phyloP scores from a whole-genome alignment of 1,140 invertebrate species.

The Rhagoletis pomonella region DNA sequence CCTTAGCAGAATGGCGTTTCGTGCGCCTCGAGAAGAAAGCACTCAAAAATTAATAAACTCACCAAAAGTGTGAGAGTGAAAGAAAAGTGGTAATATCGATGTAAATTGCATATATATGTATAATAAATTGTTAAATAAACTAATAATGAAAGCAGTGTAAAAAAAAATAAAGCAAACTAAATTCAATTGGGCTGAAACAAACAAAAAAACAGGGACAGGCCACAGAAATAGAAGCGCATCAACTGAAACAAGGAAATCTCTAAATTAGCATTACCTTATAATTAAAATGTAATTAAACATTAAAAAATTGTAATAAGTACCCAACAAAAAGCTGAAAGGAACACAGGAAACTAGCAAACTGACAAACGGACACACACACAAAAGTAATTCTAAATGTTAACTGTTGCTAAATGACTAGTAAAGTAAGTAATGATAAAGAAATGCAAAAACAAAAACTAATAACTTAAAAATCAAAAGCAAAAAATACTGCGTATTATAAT shows the following conservation, averaged over 20 bases:
- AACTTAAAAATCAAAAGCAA: slow-evolving; percentile 16
- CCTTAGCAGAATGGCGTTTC: neutral
- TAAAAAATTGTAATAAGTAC: slow-evolving; percentile 26
- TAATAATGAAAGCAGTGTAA: slow-evolving; percentile 4
- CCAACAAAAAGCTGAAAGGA: neutral
- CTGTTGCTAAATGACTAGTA: slow-evolving; percentile 49
- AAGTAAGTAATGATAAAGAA: slow-evolving; percentile 17
- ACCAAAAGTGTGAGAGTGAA: neutral
- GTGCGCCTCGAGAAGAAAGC: neutral
- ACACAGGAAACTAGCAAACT: slow-evolving; percentile 1
- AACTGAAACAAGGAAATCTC: slow-evolving; percentile 34
- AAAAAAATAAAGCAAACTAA: neutral
- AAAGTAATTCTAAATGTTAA: slow-evolving; percentile 55
- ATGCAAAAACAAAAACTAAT: neutral
- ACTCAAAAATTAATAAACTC: neutral
- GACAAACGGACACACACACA: slow-evolving; percentile 50
- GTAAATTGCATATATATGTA: neutral
- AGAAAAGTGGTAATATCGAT: neutral
- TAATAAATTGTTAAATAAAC: slow-evolving; percentile 50
- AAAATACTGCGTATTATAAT: slow-evolving; percentile 49
- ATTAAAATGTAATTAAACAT: slow-evolving; percentile 22
- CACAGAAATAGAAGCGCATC: neutral
- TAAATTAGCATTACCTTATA: slow-evolving; percentile 25
- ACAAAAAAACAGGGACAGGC: neutral
- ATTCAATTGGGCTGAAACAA: neutral